A percentile compares a stretch with the other conserved stretches of the same genome.
These are phyloP conservation scores for Galagoides demidoff DNA, from an alignment of 2,797 vertebrate species.

Conservation along the genomic window DNA sequence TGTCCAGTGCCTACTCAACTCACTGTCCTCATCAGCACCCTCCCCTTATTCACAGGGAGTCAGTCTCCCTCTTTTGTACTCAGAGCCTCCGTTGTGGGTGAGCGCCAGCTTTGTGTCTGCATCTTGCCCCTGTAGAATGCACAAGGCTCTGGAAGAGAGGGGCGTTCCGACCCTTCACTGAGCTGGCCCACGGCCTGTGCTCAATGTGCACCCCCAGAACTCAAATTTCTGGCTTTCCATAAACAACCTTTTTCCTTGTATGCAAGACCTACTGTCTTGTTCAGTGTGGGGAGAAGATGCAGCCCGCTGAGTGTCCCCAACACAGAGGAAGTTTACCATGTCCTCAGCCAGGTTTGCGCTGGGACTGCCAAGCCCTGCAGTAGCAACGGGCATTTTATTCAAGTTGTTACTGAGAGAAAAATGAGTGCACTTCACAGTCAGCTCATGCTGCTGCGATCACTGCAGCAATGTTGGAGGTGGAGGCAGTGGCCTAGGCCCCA, in stretches of 20 bases:
- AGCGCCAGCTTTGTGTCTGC: not conserved
- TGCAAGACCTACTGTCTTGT: not conserved
- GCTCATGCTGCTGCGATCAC: not conserved
- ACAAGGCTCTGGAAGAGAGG: not conserved
- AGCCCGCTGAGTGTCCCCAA: not conserved
- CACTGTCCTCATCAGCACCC: no score
- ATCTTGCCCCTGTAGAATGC: no score
- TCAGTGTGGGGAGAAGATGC: not conserved
- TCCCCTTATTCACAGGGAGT: not conserved
- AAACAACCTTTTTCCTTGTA: no score
- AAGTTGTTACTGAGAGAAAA: not conserved
- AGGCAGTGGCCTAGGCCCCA: constrained; percentile 68
- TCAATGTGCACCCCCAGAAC: not conserved
- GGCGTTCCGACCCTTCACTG: not conserved
- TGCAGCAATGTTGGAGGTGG: constrained; percentile 59
- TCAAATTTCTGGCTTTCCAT: not conserved
- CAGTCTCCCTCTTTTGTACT: not conserved
- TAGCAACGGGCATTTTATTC: not conserved
- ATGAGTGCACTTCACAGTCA: not conserved
- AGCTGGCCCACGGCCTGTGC: not conserved
- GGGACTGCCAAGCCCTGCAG: not conserved
- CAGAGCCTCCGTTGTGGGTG: not conserved
- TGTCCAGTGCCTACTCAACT: no score
- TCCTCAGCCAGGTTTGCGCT: not conserved
- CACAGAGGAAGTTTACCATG: not conserved